phyloP scores from a whole-genome alignment of 1,140 invertebrate genomes.

The Caenorhabditis latens region DNA sequence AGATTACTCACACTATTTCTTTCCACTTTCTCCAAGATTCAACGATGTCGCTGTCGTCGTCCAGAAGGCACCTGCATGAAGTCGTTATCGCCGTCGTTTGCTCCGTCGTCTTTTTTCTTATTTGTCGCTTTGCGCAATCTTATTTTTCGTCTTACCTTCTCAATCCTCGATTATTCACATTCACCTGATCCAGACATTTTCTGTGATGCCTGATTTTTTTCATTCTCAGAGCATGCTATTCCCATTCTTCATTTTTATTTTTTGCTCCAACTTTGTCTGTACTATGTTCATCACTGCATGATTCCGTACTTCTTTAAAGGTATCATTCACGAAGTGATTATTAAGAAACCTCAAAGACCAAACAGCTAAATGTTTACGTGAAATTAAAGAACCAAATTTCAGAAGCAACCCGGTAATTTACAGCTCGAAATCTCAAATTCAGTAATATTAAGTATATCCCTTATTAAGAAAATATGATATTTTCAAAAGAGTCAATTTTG shows the following conservation, averaged over 20 bases:
- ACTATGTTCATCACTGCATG: neutral
- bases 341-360: too few species aligned
- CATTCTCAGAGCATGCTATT: neutral
- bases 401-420: too few species aligned
- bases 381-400: too few species aligned
- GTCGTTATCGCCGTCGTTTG: slow-evolving; percentile 25
- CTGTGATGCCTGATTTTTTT: neutral
- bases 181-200: neutral
- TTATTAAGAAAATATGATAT: too few species aligned
- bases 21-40: neutral
- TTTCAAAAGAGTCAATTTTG: too few species aligned
- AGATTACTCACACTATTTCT: slow-evolving; percentile 29
- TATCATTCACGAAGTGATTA: too few species aligned
- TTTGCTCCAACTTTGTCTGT: neutral
- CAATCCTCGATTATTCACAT: neutral
- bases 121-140: slow-evolving; percentile 3
- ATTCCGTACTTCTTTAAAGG: too few species aligned
- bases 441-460: too few species aligned
- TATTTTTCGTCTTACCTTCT: slow-evolving; percentile 18
- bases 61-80: slow-evolving; percentile 54
- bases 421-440: too few species aligned
- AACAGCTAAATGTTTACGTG: too few species aligned
- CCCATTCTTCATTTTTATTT: neutral
- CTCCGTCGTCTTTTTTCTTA: neutral
- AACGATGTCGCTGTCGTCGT: slow-evolving; percentile 10